phyloP scores from a whole-genome alignment of 1,140 invertebrate species.

The Prorops nasuta region DNA sequence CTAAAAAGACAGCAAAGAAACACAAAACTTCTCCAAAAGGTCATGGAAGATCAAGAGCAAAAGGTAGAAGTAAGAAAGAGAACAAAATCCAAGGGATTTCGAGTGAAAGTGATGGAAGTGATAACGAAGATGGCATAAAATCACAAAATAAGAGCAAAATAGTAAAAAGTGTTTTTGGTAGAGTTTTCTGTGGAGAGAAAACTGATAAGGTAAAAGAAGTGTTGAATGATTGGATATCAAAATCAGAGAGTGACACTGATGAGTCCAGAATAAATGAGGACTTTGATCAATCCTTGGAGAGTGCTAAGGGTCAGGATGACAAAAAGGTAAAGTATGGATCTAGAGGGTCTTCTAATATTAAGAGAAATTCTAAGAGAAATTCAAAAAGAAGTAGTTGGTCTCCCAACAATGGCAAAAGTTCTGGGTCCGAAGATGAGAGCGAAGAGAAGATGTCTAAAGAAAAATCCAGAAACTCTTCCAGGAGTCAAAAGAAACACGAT shows the following conservation, averaged over 20 bases:
- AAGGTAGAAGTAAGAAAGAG: constrained; percentile 8
- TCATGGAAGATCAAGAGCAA: constrained; percentile 16
- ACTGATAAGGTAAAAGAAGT: constrained; percentile 48
- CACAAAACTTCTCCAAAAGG: neutral
- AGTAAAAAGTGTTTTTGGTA: constrained; percentile 48
- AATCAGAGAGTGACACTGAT: constrained; percentile 41
- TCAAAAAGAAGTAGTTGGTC: constrained; percentile 11
- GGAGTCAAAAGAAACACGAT: constrained; percentile 1
- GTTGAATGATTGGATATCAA: constrained; percentile 49
- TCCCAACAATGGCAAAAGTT: constrained; percentile 3
- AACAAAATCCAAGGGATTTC: constrained; percentile 11
- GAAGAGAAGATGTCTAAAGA: constrained; percentile 1
- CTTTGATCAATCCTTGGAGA: too few species aligned
- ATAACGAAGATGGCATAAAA: constrained; percentile 23
- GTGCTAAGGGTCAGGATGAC: neutral
- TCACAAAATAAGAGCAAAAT: constrained; percentile 47
- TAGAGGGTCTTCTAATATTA: neutral
- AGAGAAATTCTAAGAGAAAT: neutral
- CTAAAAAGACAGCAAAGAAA: constrained; percentile 14
- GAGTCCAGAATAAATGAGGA: constrained; percentile 6
- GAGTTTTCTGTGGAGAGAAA: constrained; percentile 47
- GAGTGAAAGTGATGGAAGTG: constrained; percentile 35
- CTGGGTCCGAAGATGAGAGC: neutral
- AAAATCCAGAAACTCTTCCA: too few species aligned
- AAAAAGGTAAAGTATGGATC: constrained; percentile 4